These are phyloP conservation scores for Unio pictorum DNA, from an alignment of 2,888 invertebrate genomes.

Conservation along the genomic window DNA sequence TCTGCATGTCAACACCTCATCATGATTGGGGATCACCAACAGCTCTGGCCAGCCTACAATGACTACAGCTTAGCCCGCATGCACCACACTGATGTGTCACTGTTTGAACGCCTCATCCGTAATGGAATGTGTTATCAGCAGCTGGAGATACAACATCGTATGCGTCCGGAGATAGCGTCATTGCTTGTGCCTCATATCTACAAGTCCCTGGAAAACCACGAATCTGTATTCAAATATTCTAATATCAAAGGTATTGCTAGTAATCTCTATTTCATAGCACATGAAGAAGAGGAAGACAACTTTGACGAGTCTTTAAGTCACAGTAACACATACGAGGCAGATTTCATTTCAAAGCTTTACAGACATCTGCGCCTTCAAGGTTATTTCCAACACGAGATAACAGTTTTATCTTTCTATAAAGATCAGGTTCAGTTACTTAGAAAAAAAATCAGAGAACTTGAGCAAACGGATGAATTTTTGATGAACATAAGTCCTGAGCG, in stretches of 20 bases:
- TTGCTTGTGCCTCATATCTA: constrained; percentile 69
- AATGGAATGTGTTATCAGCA: constrained; percentile 77
- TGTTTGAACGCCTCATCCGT: constrained; percentile 85
- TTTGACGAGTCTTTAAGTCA: constrained; percentile 58
- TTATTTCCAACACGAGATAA: constrained; percentile 57
- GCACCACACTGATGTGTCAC: constrained; percentile 82
- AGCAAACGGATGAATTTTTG: constrained; percentile 73
- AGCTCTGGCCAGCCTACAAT: constrained; percentile 82
- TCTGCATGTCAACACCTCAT: constrained; percentile 84
- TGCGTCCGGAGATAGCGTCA: constrained; percentile 67
- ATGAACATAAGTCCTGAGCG: too few relatives aligned
- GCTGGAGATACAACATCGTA: constrained; percentile 77
- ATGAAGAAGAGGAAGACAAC: constrained; percentile 44
- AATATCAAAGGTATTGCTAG: constrained; percentile 49
- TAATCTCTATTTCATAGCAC: constrained; percentile 62
- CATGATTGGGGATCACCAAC: constrained; percentile 87
- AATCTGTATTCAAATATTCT: constrained; percentile 42
- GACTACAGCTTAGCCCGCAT: constrained; percentile 79
- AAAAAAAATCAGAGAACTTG: constrained; percentile 45
- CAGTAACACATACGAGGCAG: constrained; percentile 58
- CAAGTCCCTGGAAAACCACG: constrained; percentile 44
- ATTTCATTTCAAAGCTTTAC: constrained; percentile 54
- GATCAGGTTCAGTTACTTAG: constrained; percentile 58
- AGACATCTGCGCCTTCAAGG: constrained; percentile 60
- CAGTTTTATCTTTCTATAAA: constrained; percentile 62